Evolutionary conservation across 2,113 vertebrate genomes (phyloP).

Genomic region (Ahaetulla prasina): DNA sequence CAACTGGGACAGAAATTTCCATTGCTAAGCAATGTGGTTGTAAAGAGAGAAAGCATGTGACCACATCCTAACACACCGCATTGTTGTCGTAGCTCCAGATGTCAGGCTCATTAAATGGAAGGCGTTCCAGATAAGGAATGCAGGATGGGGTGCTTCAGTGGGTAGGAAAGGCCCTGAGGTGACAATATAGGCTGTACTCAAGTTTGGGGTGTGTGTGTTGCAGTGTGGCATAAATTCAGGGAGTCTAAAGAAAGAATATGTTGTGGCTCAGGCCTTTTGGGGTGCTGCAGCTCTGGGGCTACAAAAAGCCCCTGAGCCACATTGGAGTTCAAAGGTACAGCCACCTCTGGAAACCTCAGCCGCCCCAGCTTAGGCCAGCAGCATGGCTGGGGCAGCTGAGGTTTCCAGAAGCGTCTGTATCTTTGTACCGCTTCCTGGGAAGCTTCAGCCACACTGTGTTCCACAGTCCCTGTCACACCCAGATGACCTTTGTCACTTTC

Average conservation of each 20-base stretch:
- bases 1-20: too few species aligned
- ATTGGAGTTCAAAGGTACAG: background rate
- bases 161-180: background rate
- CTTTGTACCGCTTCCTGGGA: background rate
- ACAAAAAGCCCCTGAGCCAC: background rate
- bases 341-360: background rate
- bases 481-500: background rate
- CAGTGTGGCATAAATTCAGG: background rate
- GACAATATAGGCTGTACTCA: background rate
- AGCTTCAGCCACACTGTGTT: background rate
- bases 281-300: background rate
- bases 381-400: background rate
- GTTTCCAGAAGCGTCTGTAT: too few species aligned
- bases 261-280: background rate
- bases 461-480: background rate
- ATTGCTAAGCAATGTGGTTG: background rate
- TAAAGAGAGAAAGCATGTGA: background rate
- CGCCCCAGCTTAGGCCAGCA: background rate
- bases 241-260: background rate
- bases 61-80: background rate
- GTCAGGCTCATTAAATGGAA: background rate
- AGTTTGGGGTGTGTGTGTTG: background rate
- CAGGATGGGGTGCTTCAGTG: background rate
- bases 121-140: background rate
- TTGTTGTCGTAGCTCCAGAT: too few species aligned